Percentiles rank a stretch among this genome's conserved stretches.
Evolutionary conservation across 2,888 invertebrate genomes (phyloP).

Genomic region (Lissonota sp.): DNA sequence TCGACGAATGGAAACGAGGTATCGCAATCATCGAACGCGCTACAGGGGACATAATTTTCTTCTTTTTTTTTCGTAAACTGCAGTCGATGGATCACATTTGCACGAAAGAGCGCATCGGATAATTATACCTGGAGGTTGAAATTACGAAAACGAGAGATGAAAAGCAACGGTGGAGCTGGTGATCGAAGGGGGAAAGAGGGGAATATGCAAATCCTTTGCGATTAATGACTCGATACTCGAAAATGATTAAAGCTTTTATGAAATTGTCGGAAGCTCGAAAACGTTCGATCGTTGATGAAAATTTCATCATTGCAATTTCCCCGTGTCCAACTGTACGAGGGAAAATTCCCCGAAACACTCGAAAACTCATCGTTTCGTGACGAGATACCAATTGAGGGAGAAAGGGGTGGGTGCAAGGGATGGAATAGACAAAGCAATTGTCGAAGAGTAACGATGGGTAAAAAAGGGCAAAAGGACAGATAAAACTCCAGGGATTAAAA

Average conservation of each 20-base stretch:
- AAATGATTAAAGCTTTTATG: constrained; percentile 23
- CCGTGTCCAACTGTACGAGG: constrained; percentile 8
- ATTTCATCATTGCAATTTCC: constrained; percentile 36
- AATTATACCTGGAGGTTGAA: constrained; percentile 48
- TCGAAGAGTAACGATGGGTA: constrained; percentile 1
- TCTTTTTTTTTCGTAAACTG: constrained; percentile 35
- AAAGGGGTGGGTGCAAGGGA: not conserved
- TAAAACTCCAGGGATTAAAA: not conserved
- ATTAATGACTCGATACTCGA: constrained; percentile 45
- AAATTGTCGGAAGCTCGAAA: constrained; percentile 5
- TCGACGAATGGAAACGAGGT: constrained; percentile 15
- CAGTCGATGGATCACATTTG: constrained; percentile 43
- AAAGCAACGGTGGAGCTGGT: not conserved
- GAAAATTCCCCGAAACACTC: constrained; percentile 7
- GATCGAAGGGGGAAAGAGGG: constrained; percentile 28
- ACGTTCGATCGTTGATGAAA: constrained; percentile 43
- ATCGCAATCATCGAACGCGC: constrained; percentile 32
- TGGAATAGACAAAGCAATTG: not conserved
- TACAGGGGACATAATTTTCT: constrained; percentile 1
- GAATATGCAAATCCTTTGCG: constrained; percentile 61
- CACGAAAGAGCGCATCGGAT: constrained; percentile 38
- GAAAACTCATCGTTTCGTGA: not conserved
- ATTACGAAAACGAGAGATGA: constrained; percentile 25
- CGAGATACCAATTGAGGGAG: not conserved
- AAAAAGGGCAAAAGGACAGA: not conserved